Base-by-base conservation (phyloP, 2,797 vertebrate genomes). In the Lacerta agilis region DNA sequence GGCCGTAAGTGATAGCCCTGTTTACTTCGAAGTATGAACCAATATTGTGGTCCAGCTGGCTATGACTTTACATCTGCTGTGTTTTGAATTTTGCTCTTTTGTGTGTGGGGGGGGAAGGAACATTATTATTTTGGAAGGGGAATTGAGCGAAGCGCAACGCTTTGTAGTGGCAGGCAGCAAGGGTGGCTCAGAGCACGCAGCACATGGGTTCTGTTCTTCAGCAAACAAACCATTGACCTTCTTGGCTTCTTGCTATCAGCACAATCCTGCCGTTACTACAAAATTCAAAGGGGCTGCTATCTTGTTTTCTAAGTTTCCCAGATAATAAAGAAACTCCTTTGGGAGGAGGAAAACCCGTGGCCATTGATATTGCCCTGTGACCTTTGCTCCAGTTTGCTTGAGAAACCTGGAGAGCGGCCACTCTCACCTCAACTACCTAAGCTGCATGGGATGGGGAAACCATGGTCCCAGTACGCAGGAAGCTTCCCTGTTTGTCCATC, bases 11-110 rank as follows among this genome's bases (percentile, higher is more conserved):
- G 96, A 96, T 96, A 97, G 94, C 93, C 88, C 79, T 97, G 96
- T 97, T 97, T 97, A 92, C 96, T 95, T 96, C 95, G 92, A 94
- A 95, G 97, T 95, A 96, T 94, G 97, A 97, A 97, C 95, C 95
- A 91, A 93, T 89, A 13, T 76, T 66, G 38, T 49, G 85, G 87
- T 75, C 90, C 79, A 66, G 90, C 91, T 90, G 17, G 91, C 93
- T 94, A 91, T 88, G 38, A 6, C 94, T 87, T 78, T 69, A 25
- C 55, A 2, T 72, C 41, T 8, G 45, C 45, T 55, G 27, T 61
- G 27, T 27, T 79, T 78, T 49, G 49, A 73, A 72, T 67, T 61
- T 79, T 20, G 71, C 58, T 76, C 8, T 10, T 41, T 36, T 61
- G 27, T 66, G 79, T 15, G 8, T 2, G 64, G n/a, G 3, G n/a